A percentile compares a stretch with the other conserved stretches of the same genome.
Evolutionary conservation across 2,888 invertebrate genomes (phyloP).

Genomic region (Drosophila anceps): DNA sequence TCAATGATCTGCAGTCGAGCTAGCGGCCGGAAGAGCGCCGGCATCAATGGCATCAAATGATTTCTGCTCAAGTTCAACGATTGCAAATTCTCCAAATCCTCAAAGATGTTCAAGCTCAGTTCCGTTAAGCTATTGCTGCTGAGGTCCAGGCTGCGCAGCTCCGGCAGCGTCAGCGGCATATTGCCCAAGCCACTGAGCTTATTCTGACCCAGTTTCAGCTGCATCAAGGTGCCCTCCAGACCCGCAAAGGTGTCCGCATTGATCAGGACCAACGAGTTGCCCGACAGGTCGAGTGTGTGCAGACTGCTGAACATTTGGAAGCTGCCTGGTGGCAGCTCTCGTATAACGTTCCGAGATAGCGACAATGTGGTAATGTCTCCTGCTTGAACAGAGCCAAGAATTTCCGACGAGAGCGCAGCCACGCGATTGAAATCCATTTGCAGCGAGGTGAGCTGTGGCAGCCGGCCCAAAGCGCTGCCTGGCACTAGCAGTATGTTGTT

Average conservation of each 20-base stretch:
- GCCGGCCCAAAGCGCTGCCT: constrained; percentile 92
- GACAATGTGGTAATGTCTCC: constrained; percentile 90
- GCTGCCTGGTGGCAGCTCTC: constrained; percentile 92
- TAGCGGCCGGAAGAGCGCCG: constrained; percentile 90
- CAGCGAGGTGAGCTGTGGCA: constrained; percentile 90
- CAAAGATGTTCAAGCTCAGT: constrained; percentile 89
- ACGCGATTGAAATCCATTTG: constrained; percentile 95
- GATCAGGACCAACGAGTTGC: constrained; percentile 91
- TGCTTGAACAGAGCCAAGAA: constrained; percentile 89
- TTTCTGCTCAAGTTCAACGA: constrained; percentile 92
- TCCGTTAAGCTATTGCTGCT: constrained; percentile 92
- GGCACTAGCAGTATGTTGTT: constrained; percentile 95
- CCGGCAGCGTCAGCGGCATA: constrained; percentile 88
- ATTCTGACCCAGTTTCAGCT: constrained; percentile 91
- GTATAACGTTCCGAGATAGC: constrained; percentile 93
- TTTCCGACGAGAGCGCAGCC: constrained; percentile 92
- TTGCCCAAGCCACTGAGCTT: constrained; percentile 89
- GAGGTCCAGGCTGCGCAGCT: constrained; percentile 90
- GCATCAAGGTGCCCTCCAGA: constrained; percentile 90
- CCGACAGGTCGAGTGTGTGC: constrained; percentile 90
- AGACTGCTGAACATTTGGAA: constrained; percentile 92
- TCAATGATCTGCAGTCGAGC: constrained; percentile 90
- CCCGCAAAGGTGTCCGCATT: constrained; percentile 91
- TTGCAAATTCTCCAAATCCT: constrained; percentile 88
- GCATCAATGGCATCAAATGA: constrained; percentile 88